Percentiles rank a stretch among this genome's conserved stretches.
These are phyloP conservation scores for Myotis vivesi DNA, from an alignment of 2,797 vertebrate species.

Conservation along the genomic window DNA sequence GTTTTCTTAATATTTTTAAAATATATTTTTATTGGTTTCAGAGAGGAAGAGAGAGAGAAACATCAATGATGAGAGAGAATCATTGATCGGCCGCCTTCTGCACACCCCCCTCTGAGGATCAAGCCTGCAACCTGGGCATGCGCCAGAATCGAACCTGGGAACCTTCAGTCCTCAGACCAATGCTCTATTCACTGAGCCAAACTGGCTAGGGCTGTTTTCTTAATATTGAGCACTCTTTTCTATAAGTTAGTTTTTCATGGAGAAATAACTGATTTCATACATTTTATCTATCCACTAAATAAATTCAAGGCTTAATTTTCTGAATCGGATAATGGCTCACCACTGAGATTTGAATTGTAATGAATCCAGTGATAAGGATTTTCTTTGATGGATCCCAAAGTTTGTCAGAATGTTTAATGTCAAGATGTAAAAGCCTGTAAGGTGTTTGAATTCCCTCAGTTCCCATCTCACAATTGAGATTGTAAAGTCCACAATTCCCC, in stretches of 20 bases:
- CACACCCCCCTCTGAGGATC: no score
- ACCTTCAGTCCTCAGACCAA: no score
- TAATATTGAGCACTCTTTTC: conserved; percentile 70
- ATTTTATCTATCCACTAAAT: conserved; percentile 54
- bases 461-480: conserved; percentile 39
- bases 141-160: no score
- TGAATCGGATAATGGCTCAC: conserved; percentile 13
- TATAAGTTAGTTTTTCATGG: conserved; percentile 60
- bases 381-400: conserved; percentile 45
- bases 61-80: no score
- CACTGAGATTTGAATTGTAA: conserved; percentile 6
- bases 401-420: conserved; percentile 11
- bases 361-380: conserved; percentile 35
- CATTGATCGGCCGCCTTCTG: no score
- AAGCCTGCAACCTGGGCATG: no score
- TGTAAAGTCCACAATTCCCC: conserved; percentile 44
- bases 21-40: no score
- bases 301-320: conserved; percentile 41
- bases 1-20: not conserved
- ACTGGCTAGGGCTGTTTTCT: not conserved
- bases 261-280: conserved; percentile 66
- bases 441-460: not conserved
- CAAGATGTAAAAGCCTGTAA: conserved; percentile 18
- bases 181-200: no score
- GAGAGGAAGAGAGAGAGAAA: no score